Evolutionary conservation across 2,888 invertebrate species (phyloP).

Genomic region (Criorhina ranunculi): DNA sequence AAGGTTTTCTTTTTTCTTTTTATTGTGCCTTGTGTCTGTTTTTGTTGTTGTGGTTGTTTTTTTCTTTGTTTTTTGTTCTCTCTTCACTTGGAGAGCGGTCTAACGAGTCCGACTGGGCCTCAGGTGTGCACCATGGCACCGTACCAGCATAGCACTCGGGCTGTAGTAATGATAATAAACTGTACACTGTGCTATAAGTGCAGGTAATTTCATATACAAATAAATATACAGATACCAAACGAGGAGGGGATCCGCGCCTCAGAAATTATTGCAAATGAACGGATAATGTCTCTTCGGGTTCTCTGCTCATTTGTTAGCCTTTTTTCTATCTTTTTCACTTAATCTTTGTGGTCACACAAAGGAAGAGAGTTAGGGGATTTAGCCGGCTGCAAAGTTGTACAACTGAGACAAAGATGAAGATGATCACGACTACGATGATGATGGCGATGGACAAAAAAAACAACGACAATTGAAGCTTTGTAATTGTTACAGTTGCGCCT

Average conservation of each 20-base stretch:
- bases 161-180: slow-evolving; percentile 67
- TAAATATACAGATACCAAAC: slow-evolving; percentile 44
- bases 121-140: slow-evolving; percentile 73
- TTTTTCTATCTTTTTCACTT: slow-evolving; percentile 65
- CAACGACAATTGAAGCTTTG: slow-evolving; percentile 67
- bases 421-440: slow-evolving; percentile 52
- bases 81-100: slow-evolving; percentile 54
- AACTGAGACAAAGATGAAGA: slow-evolving; percentile 68
- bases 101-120: slow-evolving; percentile 76
- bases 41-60: slow-evolving; percentile 26
- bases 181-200: slow-evolving; percentile 61
- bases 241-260: slow-evolving; percentile 53
- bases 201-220: slow-evolving; percentile 67
- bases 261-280: slow-evolving; percentile 75
- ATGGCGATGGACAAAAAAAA: slow-evolving; percentile 53
- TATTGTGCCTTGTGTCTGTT: slow-evolving; percentile 21
- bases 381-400: slow-evolving; percentile 49
- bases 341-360: slow-evolving; percentile 63
- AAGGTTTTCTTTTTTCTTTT: slow-evolving; percentile 31
- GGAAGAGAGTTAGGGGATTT: slow-evolving; percentile 29
- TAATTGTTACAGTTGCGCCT: slow-evolving; percentile 75
- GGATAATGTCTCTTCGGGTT: slow-evolving; percentile 72
- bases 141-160: slow-evolving; percentile 63
- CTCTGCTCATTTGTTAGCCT: slow-evolving; percentile 65
- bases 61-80: slow-evolving; percentile 5